These are phyloP conservation scores for Musca vetustissima DNA, from an alignment of 1,140 invertebrate genomes.

Conservation along the genomic window DNA sequence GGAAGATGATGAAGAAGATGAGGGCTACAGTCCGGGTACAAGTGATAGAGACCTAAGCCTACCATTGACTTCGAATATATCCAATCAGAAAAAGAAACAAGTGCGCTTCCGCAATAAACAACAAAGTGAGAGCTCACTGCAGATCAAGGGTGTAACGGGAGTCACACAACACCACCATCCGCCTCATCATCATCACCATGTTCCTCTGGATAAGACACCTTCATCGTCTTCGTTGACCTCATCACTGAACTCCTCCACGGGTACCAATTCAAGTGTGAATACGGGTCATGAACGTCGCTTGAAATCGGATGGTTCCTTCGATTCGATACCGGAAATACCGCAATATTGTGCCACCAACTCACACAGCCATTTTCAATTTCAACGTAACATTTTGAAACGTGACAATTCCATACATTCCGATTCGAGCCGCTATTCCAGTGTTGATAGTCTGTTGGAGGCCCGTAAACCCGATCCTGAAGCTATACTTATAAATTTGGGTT, in stretches of 20 bases:
- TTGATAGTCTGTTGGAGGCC: constrained; percentile 69
- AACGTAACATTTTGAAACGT: constrained; percentile 53
- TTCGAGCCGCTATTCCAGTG: constrained; percentile 70
- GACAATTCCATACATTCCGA: constrained; percentile 68
- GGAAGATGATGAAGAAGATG: constrained; percentile 27
- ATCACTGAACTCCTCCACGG: not conserved
- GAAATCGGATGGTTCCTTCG: constrained; percentile 48
- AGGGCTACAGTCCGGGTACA: constrained; percentile 1
- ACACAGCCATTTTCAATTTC: constrained; percentile 36
- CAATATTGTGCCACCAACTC: constrained; percentile 26
- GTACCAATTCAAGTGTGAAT: not conserved
- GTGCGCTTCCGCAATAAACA: constrained; percentile 15
- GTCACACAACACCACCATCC: not conserved
- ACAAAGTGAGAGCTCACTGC: not conserved
- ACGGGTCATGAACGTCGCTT: constrained; percentile 31
- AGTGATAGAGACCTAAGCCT: not conserved
- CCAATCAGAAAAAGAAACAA: constrained; percentile 18
- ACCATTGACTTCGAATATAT: constrained; percentile 1
- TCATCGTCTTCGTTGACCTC: constrained; percentile 20
- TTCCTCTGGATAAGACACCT: constrained; percentile 11
- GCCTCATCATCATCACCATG: not conserved
- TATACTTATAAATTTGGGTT: constrained; percentile 66
- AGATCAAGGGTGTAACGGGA: not conserved
- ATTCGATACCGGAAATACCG: constrained; percentile 36
- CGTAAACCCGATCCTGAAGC: constrained; percentile 71